Evolutionary conservation across 2,113 vertebrate species (phyloP).

Genomic region (Camelus dromedarius): DNA sequence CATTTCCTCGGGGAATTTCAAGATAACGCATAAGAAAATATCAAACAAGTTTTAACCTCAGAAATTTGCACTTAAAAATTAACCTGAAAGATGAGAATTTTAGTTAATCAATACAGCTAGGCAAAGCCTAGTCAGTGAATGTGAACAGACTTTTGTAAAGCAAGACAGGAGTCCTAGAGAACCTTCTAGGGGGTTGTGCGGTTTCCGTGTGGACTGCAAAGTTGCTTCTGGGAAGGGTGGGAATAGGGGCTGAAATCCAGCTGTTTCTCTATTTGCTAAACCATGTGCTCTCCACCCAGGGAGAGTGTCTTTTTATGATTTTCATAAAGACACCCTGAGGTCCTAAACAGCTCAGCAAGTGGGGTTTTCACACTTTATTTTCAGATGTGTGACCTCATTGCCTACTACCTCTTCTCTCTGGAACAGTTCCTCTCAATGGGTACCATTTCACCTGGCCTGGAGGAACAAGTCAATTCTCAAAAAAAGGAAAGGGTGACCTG

Average conservation of each 20-base stretch:
- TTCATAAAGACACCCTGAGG: not conserved
- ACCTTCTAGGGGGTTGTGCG: too few relatives aligned
- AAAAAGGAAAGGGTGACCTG: not conserved
- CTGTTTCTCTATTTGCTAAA: not conserved
- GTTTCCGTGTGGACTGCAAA: not conserved
- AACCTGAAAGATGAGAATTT: constrained; percentile 13
- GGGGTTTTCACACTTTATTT: not conserved
- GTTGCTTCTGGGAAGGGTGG: not conserved
- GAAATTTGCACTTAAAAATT: not conserved
- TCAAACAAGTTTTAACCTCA: not conserved
- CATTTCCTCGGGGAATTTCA: constrained; percentile 6
- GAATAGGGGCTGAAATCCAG: not conserved
- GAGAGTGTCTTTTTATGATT: not conserved
- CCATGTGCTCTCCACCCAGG: not conserved
- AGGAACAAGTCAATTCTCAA: not conserved
- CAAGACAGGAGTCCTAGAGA: not conserved
- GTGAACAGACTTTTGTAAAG: not conserved
- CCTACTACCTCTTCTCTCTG: not conserved
- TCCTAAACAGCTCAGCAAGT: not conserved
- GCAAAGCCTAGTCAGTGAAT: not conserved
- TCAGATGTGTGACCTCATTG: not conserved
- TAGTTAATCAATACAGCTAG: not conserved
- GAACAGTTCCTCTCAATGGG: not conserved
- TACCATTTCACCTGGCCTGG: not conserved
- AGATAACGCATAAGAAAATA: not conserved